Evolutionary conservation across 2,113 vertebrate genomes (phyloP).

Genomic region (Pelvicachromis taeniatus): DNA sequence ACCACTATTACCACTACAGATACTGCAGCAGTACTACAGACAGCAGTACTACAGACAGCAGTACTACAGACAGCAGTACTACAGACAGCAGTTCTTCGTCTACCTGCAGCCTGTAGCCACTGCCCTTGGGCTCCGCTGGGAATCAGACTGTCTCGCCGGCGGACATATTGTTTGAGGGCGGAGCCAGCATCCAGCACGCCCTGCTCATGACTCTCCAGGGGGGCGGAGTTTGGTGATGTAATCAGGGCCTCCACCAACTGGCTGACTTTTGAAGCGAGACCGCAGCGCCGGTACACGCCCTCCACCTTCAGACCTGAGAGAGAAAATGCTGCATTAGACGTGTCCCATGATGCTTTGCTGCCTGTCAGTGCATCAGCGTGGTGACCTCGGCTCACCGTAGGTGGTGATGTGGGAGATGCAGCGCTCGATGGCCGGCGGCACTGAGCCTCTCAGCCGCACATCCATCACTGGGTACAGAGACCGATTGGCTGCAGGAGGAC

Average conservation of each 20-base stretch:
- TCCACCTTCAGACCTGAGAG: constrained; percentile 72
- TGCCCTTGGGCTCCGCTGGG: constrained; percentile 5
- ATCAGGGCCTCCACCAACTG: constrained; percentile 59
- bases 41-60: not conserved
- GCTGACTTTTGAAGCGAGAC: constrained; percentile 51
- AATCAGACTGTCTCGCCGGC: constrained; percentile 53
- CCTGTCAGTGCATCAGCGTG: not conserved
- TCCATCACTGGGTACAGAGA: constrained; percentile 16
- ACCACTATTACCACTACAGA: not conserved
- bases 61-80: not conserved
- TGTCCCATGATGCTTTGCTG: not conserved
- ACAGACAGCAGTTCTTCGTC: not conserved
- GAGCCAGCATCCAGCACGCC: constrained; percentile 60
- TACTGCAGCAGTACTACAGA: not conserved
- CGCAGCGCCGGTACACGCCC: constrained; percentile 74
- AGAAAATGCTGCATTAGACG: not conserved
- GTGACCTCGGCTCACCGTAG: constrained; percentile 32
- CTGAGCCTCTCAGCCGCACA: not conserved
- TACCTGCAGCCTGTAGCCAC: constrained; percentile 70
- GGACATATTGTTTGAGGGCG: constrained; percentile 70
- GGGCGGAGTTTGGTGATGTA: constrained; percentile 42
- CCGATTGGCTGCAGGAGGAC: not conserved
- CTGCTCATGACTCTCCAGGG: constrained; percentile 58
- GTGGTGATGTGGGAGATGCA: constrained; percentile 73
- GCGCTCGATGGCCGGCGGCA: constrained; percentile 48